Percentiles rank a stretch among this genome's conserved stretches.
Conservation (phyloP, 2,888 invertebrate species). For the Heteropelma amictum region DNA sequence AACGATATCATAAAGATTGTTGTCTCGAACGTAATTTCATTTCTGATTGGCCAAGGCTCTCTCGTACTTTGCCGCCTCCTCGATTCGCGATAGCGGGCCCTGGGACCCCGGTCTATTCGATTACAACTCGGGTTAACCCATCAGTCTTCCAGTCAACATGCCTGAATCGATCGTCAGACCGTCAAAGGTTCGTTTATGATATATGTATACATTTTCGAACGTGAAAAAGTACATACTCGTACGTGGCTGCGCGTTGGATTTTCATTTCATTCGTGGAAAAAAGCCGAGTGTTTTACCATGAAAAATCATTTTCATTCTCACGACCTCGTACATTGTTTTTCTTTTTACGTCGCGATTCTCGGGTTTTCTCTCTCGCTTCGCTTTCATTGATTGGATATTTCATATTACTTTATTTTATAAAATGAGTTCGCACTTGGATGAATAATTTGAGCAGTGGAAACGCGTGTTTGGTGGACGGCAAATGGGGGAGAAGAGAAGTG, state of each 20-base stretch:
- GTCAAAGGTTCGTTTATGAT: not conserved
- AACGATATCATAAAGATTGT: too few relatives aligned
- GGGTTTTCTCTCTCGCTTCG: not conserved
- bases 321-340: not conserved
- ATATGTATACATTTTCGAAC: not conserved
- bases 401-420: too few relatives aligned
- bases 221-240: not conserved
- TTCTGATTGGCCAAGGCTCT: too few relatives aligned
- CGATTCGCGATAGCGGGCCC: not conserved
- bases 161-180: not conserved
- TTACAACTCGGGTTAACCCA: not conserved
- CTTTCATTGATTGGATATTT: too few relatives aligned
- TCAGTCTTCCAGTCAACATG: not conserved
- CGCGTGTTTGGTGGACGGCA: not conserved
- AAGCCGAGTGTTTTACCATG: not conserved
- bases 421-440: not conserved
- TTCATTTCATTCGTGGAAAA: not conserved
- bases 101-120: too few relatives aligned
- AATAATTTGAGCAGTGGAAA: not conserved
- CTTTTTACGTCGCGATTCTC: not conserved
- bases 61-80: not conserved
- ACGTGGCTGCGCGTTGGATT: not conserved
- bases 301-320: not conserved
- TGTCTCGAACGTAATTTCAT: too few relatives aligned
- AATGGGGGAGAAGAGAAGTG: not conserved